Evolutionary conservation across 2,113 vertebrate genomes (phyloP).

Genomic region (Alaudala cheleensis): DNA sequence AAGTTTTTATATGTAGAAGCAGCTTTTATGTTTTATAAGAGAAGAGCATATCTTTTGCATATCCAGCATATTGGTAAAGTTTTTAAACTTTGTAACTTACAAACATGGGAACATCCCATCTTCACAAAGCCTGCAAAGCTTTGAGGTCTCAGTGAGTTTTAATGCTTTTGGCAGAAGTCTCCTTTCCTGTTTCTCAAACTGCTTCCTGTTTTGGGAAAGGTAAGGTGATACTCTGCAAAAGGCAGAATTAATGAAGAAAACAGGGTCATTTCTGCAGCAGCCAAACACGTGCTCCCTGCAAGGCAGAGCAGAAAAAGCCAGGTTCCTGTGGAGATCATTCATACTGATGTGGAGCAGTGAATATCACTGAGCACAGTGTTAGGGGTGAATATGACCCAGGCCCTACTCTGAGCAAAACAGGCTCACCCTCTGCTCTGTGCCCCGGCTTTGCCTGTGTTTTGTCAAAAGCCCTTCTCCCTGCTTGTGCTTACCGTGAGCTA

Average conservation of each 20-base stretch:
- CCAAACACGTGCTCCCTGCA: neutral
- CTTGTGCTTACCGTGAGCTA: neutral
- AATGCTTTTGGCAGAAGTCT: neutral
- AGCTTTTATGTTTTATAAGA: neutral
- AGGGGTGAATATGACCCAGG: neutral
- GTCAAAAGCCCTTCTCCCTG: neutral
- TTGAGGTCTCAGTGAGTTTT: neutral
- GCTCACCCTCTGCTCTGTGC: neutral
- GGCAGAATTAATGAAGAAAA: neutral
- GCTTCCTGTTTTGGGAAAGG: neutral
- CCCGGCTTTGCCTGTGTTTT: rapidly evolving
- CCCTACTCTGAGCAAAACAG: rapidly evolving
- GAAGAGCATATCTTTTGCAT: neutral
- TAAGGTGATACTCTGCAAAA: neutral
- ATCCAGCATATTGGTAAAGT: neutral
- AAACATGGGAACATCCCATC: rapidly evolving
- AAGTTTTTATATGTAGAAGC: neutral
- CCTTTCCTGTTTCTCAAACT: neutral
- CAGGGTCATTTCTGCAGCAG: neutral
- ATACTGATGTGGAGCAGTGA: neutral
- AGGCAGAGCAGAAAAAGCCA: neutral
- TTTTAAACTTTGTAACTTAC: neutral
- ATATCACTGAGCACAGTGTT: neutral
- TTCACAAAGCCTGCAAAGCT: neutral
- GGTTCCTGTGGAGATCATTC: neutral